phyloP scores from a whole-genome alignment of 1,140 invertebrate genomes.

The roundworm (Caenorhabditis elegans) region WBcel235 BX284605.5:9205001-9205500 shows the following conservation, averaged over 20 bases:
- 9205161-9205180: not conserved
- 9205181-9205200: not conserved
- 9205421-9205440: not conserved
- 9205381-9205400: not conserved
- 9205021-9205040: not conserved
- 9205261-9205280: too few relatives aligned
- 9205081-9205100: too few relatives aligned
- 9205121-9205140: not conserved
- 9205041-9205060: not conserved
- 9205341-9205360: too few relatives aligned
- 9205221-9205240: too few relatives aligned
- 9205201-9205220: not conserved
- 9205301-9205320: too few relatives aligned
- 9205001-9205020: not conserved
- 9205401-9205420: conserved; percentile 3
- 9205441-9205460: not conserved
- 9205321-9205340: too few relatives aligned
- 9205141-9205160: not conserved
- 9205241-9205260: too few relatives aligned
- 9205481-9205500: not conserved
- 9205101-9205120: not conserved
- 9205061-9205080: too few relatives aligned
- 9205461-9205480: not conserved
- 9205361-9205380: not conserved
- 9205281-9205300: too few relatives aligned